Evolutionary conservation across 1,140 invertebrate species (phyloP), one percentile per base, ranked within the genome.

Genomic region (Lasioglossum baleicum): DNA sequence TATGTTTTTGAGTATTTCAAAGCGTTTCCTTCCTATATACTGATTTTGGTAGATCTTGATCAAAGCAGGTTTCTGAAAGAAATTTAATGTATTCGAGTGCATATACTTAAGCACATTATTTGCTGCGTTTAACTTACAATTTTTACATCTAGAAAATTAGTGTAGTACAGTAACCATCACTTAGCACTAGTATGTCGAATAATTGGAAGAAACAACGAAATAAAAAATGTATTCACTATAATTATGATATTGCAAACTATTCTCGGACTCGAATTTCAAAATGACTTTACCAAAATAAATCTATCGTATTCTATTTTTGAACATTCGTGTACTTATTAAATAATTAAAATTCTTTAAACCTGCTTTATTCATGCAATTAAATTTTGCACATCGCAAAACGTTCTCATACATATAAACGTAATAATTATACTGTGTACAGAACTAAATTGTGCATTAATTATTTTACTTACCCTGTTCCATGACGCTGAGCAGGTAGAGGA

Each of bases 401-500:
- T 26, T 13, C 40, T 60, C 31, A 73, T 42, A 56, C 40, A 65
- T n/a, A 77, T 77, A 70, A 77, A 64, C 56, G 53, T 58, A 26
- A 67, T 17, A 70, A 77, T 35, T 83, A 69, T 58, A 56, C 40
- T 48, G 61, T 61, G 72, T 53, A 44, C 67, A 71, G 10, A 44
- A 53, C 31, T 72, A 69, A 40, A 15, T 71, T 67, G 74, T 40
- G 73, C 22, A 61, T 51, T 61, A 74, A 77, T 61, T 42, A 69
- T n/a, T 79, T 75, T 58, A 91, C 92, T 93, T 87, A 93, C 92
- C 92, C 92, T 87, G 90, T 91, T 67, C 91, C 91, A 73, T 92
- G 92, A 65, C 92, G 91, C 75, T 92, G 91, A 58, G 87, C 80
- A 48, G 89, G 89, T 56, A 90, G 82, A 68, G 92, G 91, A 44